phyloP scores from a whole-genome alignment of 2,797 vertebrate genomes.

The Phataginus tetradactyla region DNA sequence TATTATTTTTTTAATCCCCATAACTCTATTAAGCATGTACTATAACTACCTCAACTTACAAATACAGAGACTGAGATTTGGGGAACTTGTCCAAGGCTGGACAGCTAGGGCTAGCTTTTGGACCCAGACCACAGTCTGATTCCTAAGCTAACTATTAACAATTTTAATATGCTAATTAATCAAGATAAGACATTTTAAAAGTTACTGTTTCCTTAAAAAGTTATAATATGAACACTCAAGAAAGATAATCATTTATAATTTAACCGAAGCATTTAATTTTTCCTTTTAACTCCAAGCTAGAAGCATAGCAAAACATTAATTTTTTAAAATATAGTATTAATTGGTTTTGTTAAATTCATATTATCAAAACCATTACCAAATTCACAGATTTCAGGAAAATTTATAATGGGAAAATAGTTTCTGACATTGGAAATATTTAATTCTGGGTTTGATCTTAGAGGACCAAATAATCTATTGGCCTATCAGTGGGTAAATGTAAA shows the following conservation, averaged over 20 bases:
- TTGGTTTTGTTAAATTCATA: conserved; percentile 16
- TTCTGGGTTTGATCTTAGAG: not conserved
- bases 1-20: not conserved
- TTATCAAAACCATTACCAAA: conserved; percentile 27
- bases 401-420: not conserved
- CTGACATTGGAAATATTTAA: not conserved
- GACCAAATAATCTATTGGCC: not conserved
- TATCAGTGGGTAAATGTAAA: not conserved
- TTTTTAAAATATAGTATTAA: conserved; percentile 32
- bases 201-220: not conserved
- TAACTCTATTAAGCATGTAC: not conserved
- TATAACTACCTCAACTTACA: not conserved
- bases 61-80: not conserved
- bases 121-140: not conserved
- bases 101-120: not conserved
- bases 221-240: not conserved
- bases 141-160: not conserved
- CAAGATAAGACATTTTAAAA: conserved; percentile 8
- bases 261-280: conserved; percentile 30
- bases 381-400: conserved; percentile 35
- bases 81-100: not conserved
- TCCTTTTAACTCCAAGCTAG: conserved; percentile 10
- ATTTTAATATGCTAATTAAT: not conserved
- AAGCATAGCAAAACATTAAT: not conserved
- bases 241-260: not conserved